Percentiles rank a stretch among this genome's conserved stretches.
phyloP scores from a whole-genome alignment of 2,113 vertebrate genomes.

The Ardeotis arabs region DNA sequence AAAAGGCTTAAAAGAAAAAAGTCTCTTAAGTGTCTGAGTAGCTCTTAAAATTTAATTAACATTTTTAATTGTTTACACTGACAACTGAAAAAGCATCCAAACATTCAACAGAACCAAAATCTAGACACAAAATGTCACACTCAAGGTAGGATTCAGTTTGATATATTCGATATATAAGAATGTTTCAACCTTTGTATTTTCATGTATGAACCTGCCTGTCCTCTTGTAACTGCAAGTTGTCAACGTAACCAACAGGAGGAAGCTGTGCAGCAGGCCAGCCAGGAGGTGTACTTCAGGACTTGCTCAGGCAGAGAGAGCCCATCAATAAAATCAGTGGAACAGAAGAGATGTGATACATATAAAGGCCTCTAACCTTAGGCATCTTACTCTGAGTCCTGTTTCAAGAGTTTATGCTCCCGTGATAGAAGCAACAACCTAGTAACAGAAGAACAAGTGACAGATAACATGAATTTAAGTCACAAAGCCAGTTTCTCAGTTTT shows the following conservation, averaged over 20 bases:
- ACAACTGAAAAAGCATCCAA: neutral
- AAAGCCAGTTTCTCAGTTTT: neutral
- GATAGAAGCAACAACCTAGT: neutral
- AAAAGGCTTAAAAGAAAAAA: neutral
- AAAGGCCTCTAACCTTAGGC: neutral
- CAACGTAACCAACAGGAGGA: neutral
- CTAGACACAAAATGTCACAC: neutral
- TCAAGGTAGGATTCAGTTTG: neutral
- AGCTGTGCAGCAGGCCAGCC: neutral
- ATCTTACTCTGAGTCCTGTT: neutral
- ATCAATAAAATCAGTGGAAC: neutral
- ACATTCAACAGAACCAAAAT: neutral
- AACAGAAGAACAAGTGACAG: neutral
- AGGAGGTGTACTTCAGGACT: neutral
- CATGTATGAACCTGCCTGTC: neutral
- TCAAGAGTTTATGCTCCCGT: neutral
- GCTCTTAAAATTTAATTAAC: neutral
- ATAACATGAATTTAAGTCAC: neutral
- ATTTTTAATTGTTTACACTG: neutral
- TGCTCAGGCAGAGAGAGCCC: neutral
- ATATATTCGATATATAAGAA: no score
- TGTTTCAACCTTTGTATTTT: neutral
- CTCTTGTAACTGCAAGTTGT: neutral
- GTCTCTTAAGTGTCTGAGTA: neutral
- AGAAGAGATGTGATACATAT: rapidly evolving